Evolutionary conservation across 2,113 vertebrate genomes (phyloP).

Genomic region (Pollimyrus isidori): DNA sequence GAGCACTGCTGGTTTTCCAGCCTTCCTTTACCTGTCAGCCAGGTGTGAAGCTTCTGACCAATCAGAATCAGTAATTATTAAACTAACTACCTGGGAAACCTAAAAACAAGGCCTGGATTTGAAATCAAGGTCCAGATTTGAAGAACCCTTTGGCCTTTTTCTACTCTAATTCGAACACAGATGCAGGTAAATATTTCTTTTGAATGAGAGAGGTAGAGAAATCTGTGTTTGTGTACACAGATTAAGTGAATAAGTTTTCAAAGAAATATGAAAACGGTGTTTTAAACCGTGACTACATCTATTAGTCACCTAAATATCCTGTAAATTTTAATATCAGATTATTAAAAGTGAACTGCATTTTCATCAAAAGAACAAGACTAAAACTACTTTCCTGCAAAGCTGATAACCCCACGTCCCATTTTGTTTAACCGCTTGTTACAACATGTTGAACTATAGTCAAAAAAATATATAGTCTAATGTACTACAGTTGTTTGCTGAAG

Average conservation of each 20-base stretch:
- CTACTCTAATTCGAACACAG: background rate
- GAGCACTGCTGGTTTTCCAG: no score
- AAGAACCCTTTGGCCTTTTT: background rate
- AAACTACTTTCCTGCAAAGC: background rate
- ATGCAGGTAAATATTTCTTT: background rate
- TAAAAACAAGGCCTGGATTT: no score
- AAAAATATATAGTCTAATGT: background rate
- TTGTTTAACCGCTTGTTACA: background rate
- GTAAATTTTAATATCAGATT: background rate
- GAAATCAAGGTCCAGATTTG: no score
- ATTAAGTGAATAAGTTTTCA: background rate
- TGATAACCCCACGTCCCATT: background rate
- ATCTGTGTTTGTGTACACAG: background rate
- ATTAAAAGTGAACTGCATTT: background rate
- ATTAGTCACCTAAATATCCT: background rate
- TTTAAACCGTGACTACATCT: background rate
- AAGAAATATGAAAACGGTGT: background rate
- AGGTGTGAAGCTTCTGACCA: background rate
- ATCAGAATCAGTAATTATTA: no score
- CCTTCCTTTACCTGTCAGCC: no score
- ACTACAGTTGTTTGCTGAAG: background rate
- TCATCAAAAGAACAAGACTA: background rate
- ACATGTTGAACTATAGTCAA: background rate
- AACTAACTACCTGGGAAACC: no score
- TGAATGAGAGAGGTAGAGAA: background rate